These are phyloP conservation scores for Prietella phreatophila DNA, from an alignment of 2,113 vertebrate genomes.

Conservation along the genomic window DNA sequence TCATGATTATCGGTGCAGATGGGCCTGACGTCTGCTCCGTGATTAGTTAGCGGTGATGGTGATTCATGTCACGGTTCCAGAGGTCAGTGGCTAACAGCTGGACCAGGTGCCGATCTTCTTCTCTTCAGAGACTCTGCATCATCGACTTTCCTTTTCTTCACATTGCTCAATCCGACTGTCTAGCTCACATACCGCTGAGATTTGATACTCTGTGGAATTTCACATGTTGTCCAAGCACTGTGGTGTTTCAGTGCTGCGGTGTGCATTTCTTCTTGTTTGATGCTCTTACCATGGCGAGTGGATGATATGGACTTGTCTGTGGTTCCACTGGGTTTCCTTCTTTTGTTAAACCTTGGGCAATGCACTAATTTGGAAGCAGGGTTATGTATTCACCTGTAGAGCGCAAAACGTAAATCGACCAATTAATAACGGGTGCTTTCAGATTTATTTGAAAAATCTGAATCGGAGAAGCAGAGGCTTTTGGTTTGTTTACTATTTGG, in stretches of 20 bases:
- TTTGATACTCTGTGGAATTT: slow-evolving; percentile 37
- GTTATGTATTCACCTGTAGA: background rate
- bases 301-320: too few relatives aligned
- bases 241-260: background rate
- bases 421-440: background rate
- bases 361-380: background rate
- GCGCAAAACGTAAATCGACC: background rate
- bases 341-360: background rate
- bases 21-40: slow-evolving; percentile 30
- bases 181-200: slow-evolving; percentile 9
- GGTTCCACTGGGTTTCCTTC: background rate
- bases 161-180: slow-evolving; percentile 21
- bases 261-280: background rate
- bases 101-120: slow-evolving; percentile 27
- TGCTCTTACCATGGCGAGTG: background rate
- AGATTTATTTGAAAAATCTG: background rate
- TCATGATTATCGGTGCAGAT: background rate
- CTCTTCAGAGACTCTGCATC: background rate
- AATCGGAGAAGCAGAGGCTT: background rate
- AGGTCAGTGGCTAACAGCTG: slow-evolving; percentile 42
- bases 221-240: background rate
- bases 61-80: background rate
- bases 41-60: slow-evolving; percentile 23
- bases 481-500: background rate
- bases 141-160: slow-evolving; percentile 23